A percentile compares a stretch with the other conserved stretches of the same genome.
Conservation (phyloP, 2,888 invertebrate species). For the Tridacna crocea region DNA sequence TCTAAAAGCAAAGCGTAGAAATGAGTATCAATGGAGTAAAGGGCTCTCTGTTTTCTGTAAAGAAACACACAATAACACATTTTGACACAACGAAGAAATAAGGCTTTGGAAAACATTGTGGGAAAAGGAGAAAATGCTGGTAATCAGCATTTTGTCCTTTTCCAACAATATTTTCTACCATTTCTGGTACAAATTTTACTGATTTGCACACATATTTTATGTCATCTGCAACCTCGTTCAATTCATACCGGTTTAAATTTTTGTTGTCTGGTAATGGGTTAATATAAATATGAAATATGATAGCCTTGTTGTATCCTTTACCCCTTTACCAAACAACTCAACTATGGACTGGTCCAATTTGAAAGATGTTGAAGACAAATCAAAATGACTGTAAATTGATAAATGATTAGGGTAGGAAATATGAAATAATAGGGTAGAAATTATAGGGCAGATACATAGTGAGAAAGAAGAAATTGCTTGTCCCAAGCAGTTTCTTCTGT, state of each 20-base stretch:
- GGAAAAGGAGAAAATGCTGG: too few relatives aligned
- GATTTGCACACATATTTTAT: too few relatives aligned
- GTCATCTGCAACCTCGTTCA: background rate
- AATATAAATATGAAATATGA: background rate
- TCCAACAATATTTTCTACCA: too few relatives aligned
- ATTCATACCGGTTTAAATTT: background rate
- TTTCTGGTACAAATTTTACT: too few relatives aligned
- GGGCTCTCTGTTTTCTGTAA: too few relatives aligned
- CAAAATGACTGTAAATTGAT: background rate
- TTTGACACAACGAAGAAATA: too few relatives aligned
- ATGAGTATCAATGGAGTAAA: too few relatives aligned
- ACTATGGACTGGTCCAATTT: background rate
- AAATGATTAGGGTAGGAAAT: background rate
- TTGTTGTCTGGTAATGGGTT: background rate
- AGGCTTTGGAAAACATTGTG: too few relatives aligned
- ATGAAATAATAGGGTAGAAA: background rate
- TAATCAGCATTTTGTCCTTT: too few relatives aligned
- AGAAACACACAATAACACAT: too few relatives aligned
- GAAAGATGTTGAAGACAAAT: background rate
- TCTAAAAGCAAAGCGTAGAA: too few relatives aligned
- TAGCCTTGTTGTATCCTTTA: background rate
- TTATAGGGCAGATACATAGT: background rate
- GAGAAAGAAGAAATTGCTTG: background rate
- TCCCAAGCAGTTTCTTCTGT: background rate
- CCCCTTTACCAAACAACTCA: background rate